Base-by-base conservation (phyloP, 2,888 invertebrate genomes). In the Eudasyphora cyanicolor region DNA sequence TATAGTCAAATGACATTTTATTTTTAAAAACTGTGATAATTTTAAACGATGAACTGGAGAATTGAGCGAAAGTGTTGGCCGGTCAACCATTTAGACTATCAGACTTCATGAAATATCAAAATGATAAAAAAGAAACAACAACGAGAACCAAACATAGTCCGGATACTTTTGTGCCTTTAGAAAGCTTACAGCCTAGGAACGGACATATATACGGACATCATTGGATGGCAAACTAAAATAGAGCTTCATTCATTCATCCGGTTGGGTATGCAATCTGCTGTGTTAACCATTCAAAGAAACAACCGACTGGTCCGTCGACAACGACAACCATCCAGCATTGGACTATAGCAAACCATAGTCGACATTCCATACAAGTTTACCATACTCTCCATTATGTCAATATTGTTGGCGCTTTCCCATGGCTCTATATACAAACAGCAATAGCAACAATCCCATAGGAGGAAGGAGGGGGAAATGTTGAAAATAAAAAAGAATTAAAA, bases 1-100 rank as follows among this genome's bases (percentile, higher is more conserved):
- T 73, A 42, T 60, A 60, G 57, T 57, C 73, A 73, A 73, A 71
- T 76, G 78, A 76, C 70, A 83, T 60, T 69, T 76, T 74, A 69
- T 42, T 54, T 35, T 0, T 70, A 57, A 70, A 51, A 76, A 70
- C 35, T 32, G 35, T 29, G 60, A 77, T 77, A 80, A 80, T 80
- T 75, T 80, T 83, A 77, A 83, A 71, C 45, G 76, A 24, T 73
- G 14, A 45, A 57, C 78, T 69, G 27, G 17, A 42, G 67, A 42
- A 67, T 67, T 67, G 24, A 78, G 64, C 45, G 77, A 75, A 71
- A 78, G 75, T 78, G 70, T 77, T 79, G 60, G 60, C 73, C 24
- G 38, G 69, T 67, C 62, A 12, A 29, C 49, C 51, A 69, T 79
- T 79, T 67, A 51, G 67, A 76, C 79, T 62, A 76, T 38, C 60